Base-by-base conservation (phyloP, 2,797 vertebrate species). In the Lindbergichthys nudifrons region DNA sequence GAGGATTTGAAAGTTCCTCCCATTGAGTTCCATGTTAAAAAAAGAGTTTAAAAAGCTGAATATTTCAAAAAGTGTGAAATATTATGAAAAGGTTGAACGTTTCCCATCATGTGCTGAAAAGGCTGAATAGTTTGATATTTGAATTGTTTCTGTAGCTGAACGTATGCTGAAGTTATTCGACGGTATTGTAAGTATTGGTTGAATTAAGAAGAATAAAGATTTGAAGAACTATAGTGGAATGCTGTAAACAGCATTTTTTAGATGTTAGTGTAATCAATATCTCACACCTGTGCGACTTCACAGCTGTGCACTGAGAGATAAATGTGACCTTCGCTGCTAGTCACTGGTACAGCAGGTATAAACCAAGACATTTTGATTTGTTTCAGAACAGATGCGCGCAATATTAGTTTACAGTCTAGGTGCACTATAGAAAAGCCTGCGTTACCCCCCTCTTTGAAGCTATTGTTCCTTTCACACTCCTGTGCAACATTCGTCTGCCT, bases 251-350 rank as follows among this genome's bases (percentile, higher is more conserved):
- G 26, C 26, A 5, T 26, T 48, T 53, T 47, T 14, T 43, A 5
- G 46, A 64, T 0, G 1, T 45, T 15, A 16, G 10, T 59, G 67
- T 36, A 56, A 68, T 75, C 5, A 45, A 62, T 46, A 77, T 47
- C 15, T 14, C 36, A 70, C 74, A 82, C 78, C 78, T 77, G 82
- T 75, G 66, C 0, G 13, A 30, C 77, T 81, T 86, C 79, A 61
- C 83, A 74, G 80, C 78, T 87, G 84, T 68, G 70, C 36, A 14
- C 26, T 1, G 32, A 70, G 57, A 63, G 46, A 45, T 71, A 77
- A 78, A 86, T 65, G 48, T 65, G 80, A 84, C 65, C 76, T 82
- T 5, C 30, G 0, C 72, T 26, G 23, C 41, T 8, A 9, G 41
- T 39, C 63, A 57, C 13, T 36, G 18, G 36, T 50, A 12, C 56